These are phyloP conservation scores for Nannoperca australis DNA, from an alignment of 2,797 vertebrate genomes.

Conservation along the genomic window DNA sequence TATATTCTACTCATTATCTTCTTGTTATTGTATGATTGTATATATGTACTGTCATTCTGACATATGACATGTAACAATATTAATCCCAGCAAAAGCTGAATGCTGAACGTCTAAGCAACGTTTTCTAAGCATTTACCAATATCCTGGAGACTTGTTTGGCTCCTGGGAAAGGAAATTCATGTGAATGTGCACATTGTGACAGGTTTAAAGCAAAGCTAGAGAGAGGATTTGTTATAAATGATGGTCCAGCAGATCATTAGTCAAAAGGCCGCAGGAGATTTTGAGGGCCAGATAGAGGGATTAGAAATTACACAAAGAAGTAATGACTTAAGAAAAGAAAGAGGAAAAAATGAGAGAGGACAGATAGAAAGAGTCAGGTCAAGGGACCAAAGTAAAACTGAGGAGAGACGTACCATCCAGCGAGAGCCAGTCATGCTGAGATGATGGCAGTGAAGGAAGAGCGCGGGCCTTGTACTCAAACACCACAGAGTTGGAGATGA, in stretches of 20 bases:
- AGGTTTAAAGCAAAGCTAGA: constrained; percentile 15
- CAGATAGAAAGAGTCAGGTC: constrained; percentile 11
- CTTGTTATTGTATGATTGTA: background rate
- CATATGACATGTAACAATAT: background rate
- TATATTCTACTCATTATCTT: background rate
- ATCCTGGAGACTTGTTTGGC: constrained; percentile 1
- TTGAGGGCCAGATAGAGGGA: constrained; percentile 5
- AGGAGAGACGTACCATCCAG: constrained; percentile 90
- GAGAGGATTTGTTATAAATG: constrained; percentile 10
- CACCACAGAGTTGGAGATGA: constrained; percentile 99
- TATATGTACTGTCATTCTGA: background rate
- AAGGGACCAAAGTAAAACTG: background rate
- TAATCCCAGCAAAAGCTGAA: background rate
- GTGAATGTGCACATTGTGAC: constrained; percentile 11
- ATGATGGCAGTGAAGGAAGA: constrained; percentile 95
- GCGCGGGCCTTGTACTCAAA: constrained; percentile 99
- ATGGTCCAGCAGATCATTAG: constrained; percentile 29
- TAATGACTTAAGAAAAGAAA: constrained; percentile 1
- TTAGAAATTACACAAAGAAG: constrained; percentile 3
- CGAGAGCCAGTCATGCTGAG: constrained; percentile 99
- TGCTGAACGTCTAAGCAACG: constrained; percentile 5
- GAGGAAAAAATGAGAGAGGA: background rate
- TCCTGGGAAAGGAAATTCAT: background rate
- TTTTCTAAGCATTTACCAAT: background rate
- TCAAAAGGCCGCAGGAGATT: constrained; percentile 22